These are phyloP conservation scores for Thripadectes ignobilis DNA, from an alignment of 2,797 vertebrate species.

Conservation along the genomic window DNA sequence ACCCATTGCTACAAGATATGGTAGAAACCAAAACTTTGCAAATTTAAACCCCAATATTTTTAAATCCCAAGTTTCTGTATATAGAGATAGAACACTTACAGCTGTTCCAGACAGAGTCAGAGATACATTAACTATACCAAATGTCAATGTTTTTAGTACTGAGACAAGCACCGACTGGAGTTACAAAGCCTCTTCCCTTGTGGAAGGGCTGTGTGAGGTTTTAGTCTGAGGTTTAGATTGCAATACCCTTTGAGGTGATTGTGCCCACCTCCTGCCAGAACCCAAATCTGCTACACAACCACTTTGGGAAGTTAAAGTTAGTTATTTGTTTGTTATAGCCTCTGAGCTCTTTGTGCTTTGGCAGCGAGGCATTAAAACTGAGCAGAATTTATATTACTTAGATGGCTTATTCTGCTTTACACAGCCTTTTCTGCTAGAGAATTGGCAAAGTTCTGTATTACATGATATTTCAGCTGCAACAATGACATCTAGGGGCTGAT, in stretches of 20 bases:
- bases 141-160: not conserved
- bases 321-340: conserved; percentile 36
- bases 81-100: not conserved
- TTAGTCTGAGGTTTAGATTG: not conserved
- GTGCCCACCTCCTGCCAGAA: not conserved
- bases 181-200: not conserved
- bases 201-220: not conserved
- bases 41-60: not conserved
- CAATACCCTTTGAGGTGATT: not conserved
- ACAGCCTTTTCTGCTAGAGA: conserved; percentile 27
- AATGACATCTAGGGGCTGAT: conserved; percentile 76
- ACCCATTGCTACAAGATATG: not conserved
- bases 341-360: conserved; percentile 56
- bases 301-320: not conserved
- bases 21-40: not conserved
- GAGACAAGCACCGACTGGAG: not conserved
- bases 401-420: conserved; percentile 49
- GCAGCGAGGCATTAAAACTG: conserved; percentile 45
- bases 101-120: not conserved
- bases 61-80: not conserved
- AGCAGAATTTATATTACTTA: conserved; percentile 64
- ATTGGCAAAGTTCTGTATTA: conserved; percentile 21
- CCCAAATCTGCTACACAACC: not conserved
- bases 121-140: not conserved
- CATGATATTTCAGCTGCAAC: conserved; percentile 70